phyloP scores from a whole-genome alignment of 2,797 vertebrate genomes.

The Mallotus villosus region DNA sequence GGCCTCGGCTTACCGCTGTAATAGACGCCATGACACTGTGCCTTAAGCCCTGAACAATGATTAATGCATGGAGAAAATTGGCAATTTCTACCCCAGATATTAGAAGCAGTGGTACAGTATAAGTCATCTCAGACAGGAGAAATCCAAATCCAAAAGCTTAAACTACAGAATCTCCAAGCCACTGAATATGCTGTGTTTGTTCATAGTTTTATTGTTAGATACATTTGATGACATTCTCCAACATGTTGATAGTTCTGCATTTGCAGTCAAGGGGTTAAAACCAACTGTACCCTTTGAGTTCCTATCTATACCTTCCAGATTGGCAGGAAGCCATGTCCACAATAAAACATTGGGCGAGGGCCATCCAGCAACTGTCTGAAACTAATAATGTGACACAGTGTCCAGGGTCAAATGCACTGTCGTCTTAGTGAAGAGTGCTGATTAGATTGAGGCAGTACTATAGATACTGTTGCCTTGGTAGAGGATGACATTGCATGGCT shows the following conservation, averaged over 20 bases:
- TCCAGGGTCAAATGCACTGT: conserved; percentile 19
- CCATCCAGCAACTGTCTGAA: conserved; percentile 24
- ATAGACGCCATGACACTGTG: conserved; percentile 20
- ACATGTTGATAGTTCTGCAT: background rate
- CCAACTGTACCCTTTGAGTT: too few relatives aligned
- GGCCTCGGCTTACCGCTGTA: conserved; percentile 15
- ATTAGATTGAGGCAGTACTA: conserved; percentile 3
- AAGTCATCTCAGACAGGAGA: background rate
- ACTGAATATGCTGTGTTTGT: background rate
- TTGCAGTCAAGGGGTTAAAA: too few relatives aligned
- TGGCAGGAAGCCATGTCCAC: conserved; percentile 7
- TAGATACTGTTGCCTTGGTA: conserved; percentile 14
- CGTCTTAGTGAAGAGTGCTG: conserved; percentile 17
- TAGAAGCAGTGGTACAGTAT: background rate
- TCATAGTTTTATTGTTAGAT: background rate
- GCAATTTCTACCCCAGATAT: conserved; percentile 20
- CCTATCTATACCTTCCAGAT: too few relatives aligned
- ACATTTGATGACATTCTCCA: background rate
- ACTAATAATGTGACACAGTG: conserved; percentile 26
- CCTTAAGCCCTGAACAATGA: conserved; percentile 32
- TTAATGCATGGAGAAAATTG: conserved; percentile 12
- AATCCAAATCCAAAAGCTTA: background rate
- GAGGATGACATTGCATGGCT: background rate
- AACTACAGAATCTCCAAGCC: background rate
- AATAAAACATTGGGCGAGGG: conserved; percentile 24